Base-by-base conservation (phyloP, 2,888 invertebrate species). In the Odontothrips loti region DNA sequence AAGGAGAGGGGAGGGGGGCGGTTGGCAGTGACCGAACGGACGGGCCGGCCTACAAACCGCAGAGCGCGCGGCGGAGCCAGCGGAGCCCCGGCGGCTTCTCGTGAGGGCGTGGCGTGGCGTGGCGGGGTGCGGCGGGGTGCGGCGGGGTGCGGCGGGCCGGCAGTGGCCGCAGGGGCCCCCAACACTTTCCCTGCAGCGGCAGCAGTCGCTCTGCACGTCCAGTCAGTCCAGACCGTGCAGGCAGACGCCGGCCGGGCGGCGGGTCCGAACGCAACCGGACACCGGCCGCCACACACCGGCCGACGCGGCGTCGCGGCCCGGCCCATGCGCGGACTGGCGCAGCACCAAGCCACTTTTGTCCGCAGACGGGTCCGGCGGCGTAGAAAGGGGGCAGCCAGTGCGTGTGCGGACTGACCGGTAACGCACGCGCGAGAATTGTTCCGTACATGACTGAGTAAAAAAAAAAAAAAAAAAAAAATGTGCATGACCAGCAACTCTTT, bases 1-100 rank as follows among this genome's bases (percentile, higher is more conserved):
- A 12, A 0, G 58, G 58, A 6, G 58, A 0, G 58, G 58, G 20
- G 23, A 27, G 27, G 23, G 68, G 23, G 11, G 68, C 8, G 23
- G 27, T 9, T 75, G 68, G 68, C 68, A 75, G 68, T 75, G 68
- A 75, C 68, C 68, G 27, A 68, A 23, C 68, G 68, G 68, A 68
- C 68, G 34, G 34, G 34, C 34, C 34, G 68, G 68, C 68, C 68
- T 75, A 75, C 68, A 27, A 75, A 75, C 68, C 68, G 12, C 68
- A 58, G 58, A 23, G 23, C 27, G 68, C 27, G 68, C 9, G 23
- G 68, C n/a, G 68, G 68, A 11, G 68, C 68, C n/a, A 9, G 9
- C 20, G 20, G 63, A n/a, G 63, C 9, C 63, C 20, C 20, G 9
- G 68, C 23, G 68, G 23, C 23, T 6, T 11, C 58, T 17, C 58